Conservation (phyloP, 2,888 invertebrate genomes). For the Acanthosepion esculentum region DNA sequence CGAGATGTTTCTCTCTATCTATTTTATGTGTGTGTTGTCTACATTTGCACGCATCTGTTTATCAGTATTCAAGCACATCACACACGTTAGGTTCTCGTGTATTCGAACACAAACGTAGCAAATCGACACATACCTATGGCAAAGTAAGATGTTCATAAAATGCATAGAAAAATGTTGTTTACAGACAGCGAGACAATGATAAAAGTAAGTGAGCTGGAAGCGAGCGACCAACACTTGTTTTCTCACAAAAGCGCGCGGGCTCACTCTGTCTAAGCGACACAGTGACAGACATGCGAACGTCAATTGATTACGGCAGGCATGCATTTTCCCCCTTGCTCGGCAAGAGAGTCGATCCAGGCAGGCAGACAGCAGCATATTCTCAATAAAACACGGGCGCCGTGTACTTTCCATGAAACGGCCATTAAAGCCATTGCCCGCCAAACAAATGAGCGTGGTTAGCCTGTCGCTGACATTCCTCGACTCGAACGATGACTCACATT, state of each 20-base stretch:
- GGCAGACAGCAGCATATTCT: neutral
- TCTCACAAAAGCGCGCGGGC: neutral
- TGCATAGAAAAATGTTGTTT: neutral
- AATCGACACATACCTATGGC: no score
- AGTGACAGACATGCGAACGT: neutral
- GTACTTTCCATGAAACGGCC: neutral
- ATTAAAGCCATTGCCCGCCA: slow-evolving; percentile 33
- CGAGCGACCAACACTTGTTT: neutral
- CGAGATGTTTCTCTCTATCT: neutral
- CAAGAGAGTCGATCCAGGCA: neutral
- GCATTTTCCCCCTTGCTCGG: neutral
- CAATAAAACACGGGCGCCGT: neutral
- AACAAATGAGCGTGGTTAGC: neutral
- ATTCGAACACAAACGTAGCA: no score
- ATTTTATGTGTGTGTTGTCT: no score
- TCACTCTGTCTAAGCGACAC: neutral
- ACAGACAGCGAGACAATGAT: neutral
- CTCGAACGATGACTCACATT: neutral
- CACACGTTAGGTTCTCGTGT: no score
- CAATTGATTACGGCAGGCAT: neutral
- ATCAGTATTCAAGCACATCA: no score
- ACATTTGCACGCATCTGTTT: no score
- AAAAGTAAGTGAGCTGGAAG: neutral
- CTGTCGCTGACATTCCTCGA: slow-evolving; percentile 20
- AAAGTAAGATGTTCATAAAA: no score